Evolutionary conservation across 2,888 invertebrate species (phyloP), one percentile per base, ranked within the genome.

Genomic region (Bellardia pandia): DNA sequence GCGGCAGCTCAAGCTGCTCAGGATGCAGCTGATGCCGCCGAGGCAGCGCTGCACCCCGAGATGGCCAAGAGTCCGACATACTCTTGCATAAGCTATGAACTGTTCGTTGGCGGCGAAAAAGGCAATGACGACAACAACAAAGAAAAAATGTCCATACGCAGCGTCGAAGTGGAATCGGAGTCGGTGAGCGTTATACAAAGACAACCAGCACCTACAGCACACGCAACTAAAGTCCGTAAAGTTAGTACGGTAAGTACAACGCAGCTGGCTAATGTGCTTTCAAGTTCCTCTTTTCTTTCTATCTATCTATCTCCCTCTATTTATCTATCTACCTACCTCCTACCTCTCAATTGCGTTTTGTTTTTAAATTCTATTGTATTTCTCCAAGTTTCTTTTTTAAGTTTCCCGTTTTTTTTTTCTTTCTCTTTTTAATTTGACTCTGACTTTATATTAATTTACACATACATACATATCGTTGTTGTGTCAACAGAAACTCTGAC

Each of bases 61-160:
- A 95, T 96, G 91, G 96, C 97, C 89, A 98, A 98, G 94, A 98
- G 98, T 81, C 98, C 98, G 71, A 98, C 98, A 89, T 97, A 97
- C 94, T 98, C 98, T 88, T 97, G 97, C 94, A 97, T 97, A 93
- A 98, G 98, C 94, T 98, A 98, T 95, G 98, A 98, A 94, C 95
- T 97, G 90, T 98, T 98, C 94, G 97, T 97, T 90, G 97, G 96
- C 92, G 97, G 97, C 93, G 97, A 97, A 92, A 97, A 97, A 91
- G 97, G 97, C 91, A 96, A 96, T 94, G 98, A 98, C 94, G 97
- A 97, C 95, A 97, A 97, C 95, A 96, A 96, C 91, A 96, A 97
- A 94, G 97, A 97, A 94, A 96, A 97, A 94, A 98, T 98, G 96
- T 98, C 98, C 94, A 96, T 98, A 91, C 96, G 97, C 93, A 97